These are phyloP conservation scores for Dicentrarchus labrax DNA, from an alignment of 2,113 vertebrate species.

Conservation along the genomic window DNA sequence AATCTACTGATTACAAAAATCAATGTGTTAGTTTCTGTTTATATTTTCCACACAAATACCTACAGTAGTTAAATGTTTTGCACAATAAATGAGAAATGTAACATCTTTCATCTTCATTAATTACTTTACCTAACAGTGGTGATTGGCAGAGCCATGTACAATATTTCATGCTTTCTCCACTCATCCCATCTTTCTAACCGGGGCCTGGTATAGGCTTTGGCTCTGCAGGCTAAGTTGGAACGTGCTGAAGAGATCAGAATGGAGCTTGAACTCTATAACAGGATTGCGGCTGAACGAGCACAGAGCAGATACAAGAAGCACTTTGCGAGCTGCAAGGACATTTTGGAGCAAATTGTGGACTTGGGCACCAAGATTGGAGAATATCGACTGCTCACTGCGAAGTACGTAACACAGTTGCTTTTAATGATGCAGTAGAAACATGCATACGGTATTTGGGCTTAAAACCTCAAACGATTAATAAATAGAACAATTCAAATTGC, in stretches of 20 bases:
- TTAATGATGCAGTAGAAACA: constrained; percentile 19
- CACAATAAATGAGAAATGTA: constrained; percentile 19
- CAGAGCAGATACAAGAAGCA: constrained; percentile 87
- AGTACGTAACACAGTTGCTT: constrained; percentile 83
- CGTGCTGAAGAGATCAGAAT: constrained; percentile 83
- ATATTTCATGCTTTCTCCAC: constrained; percentile 1
- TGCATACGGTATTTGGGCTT: background rate
- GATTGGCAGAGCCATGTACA: constrained; percentile 8
- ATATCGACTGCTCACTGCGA: constrained; percentile 88
- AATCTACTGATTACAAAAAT: background rate
- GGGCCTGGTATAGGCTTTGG: constrained; percentile 85
- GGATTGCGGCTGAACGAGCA: constrained; percentile 84
- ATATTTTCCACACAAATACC: background rate
- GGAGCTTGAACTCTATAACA: constrained; percentile 84
- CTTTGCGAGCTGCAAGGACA: constrained; percentile 85
- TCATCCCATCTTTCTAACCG: constrained; percentile 51
- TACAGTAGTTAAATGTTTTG: constrained; percentile 14
- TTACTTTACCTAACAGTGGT: constrained; percentile 1
- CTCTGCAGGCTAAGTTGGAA: constrained; percentile 87
- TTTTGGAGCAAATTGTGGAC: constrained; percentile 90
- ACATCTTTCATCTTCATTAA: constrained; percentile 22
- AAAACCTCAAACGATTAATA: background rate
- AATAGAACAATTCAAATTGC: background rate
- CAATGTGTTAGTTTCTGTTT: background rate
- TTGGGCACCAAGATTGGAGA: constrained; percentile 90